Evolutionary conservation across 2,888 invertebrate species (phyloP).

Genomic region (Tiliacea citrago): DNA sequence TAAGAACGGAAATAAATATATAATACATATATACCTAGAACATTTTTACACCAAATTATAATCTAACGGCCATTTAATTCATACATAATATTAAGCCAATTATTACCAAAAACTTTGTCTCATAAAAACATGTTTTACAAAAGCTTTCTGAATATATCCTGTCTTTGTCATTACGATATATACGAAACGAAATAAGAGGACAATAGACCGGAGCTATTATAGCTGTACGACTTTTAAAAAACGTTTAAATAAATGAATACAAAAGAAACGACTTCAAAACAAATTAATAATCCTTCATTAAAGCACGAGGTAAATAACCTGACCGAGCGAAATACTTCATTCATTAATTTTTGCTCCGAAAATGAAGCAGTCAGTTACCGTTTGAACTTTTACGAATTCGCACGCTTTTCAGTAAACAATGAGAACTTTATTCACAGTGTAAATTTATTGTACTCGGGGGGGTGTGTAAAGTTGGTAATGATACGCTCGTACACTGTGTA

Average conservation of each 20-base stretch:
- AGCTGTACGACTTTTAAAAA: not conserved
- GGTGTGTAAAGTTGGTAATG: constrained; percentile 56
- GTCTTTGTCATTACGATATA: not conserved
- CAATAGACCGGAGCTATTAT: not conserved
- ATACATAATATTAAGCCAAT: not conserved
- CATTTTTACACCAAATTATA: not conserved
- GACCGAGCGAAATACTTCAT: constrained; percentile 20
- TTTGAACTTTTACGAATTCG: constrained; percentile 51
- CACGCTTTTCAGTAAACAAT: constrained; percentile 56
- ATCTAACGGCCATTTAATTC: no score
- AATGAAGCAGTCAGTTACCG: constrained; percentile 41
- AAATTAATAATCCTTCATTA: constrained; percentile 30
- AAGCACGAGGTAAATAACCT: not conserved
- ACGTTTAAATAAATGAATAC: not conserved
- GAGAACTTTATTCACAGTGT: constrained; percentile 48
- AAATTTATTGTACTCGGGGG: constrained; percentile 52
- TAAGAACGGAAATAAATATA: no score
- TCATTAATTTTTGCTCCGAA: constrained; percentile 34
- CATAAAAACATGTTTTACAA: not conserved
- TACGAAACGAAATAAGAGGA: not conserved
- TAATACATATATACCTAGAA: not conserved
- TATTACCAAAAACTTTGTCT: not conserved
- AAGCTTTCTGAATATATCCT: not conserved
- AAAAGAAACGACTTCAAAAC: not conserved
- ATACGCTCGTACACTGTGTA: constrained; percentile 25